phyloP scores from a whole-genome alignment of 2,113 vertebrate genomes.

The Climacteris rufus region DNA sequence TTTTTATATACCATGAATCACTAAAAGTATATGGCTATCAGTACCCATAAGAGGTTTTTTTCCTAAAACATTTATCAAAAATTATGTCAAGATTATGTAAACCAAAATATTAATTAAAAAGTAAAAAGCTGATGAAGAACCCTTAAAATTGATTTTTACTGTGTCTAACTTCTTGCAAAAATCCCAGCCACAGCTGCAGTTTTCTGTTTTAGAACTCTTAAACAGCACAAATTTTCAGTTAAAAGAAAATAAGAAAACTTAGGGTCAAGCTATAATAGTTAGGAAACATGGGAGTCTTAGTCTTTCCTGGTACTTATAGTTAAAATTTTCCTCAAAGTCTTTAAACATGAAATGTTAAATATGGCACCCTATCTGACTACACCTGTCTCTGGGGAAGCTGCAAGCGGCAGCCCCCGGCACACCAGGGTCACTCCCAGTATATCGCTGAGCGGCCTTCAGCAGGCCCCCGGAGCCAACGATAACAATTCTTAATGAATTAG shows the following conservation, averaged over 20 bases:
- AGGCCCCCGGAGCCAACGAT: too few species aligned
- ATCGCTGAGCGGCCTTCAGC: too few species aligned
- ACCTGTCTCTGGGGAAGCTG: too few species aligned
- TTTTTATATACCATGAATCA: neutral
- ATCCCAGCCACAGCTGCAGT: neutral
- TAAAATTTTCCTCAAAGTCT: neutral
- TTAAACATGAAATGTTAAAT: neutral
- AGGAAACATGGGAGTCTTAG: neutral
- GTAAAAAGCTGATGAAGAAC: neutral
- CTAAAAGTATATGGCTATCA: neutral
- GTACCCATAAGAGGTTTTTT: fast-evolving
- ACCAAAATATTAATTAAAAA: neutral
- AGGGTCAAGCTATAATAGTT: neutral
- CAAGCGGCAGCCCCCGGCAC: too few species aligned
- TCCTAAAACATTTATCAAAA: neutral
- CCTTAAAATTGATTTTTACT: neutral
- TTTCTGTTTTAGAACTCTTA: neutral
- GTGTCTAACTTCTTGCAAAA: neutral
- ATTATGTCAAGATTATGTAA: neutral
- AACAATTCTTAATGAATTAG: neutral
- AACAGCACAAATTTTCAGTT: neutral
- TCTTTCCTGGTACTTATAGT: neutral
- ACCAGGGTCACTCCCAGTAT: too few species aligned
- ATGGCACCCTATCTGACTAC: neutral
- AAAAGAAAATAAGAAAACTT: neutral